phyloP scores from a whole-genome alignment of 1,140 invertebrate genomes.

The Orchesella cincta region DNA sequence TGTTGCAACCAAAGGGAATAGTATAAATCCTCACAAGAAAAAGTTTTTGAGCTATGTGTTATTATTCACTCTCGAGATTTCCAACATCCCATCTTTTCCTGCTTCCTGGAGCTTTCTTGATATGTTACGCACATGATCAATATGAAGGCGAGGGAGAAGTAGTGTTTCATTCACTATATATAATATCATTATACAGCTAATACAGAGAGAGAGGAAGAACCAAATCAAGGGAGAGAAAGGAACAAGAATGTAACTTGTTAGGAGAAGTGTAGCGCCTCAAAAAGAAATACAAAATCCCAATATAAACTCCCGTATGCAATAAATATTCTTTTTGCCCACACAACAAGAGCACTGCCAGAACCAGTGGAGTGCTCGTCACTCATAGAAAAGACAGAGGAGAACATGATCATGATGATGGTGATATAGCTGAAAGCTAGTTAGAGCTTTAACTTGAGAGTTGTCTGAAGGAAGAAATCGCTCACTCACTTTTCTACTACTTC shows the following conservation, averaged over 20 bases:
- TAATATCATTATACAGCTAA: too few species aligned
- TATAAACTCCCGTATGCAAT: neutral
- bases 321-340: conserved; percentile 19
- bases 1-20: too few species aligned
- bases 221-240: too few species aligned
- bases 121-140: conserved; percentile 7
- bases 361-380: neutral
- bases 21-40: too few species aligned
- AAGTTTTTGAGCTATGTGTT: too few species aligned
- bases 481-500: neutral
- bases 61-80: too few species aligned
- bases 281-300: too few species aligned
- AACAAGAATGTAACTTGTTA: too few species aligned
- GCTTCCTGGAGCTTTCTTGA: conserved; percentile 9
- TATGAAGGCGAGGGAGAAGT: too few species aligned
- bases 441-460: conserved; percentile 24
- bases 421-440: conserved; percentile 10
- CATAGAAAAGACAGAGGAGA: neutral
- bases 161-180: too few species aligned
- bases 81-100: neutral
- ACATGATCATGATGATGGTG: neutral
- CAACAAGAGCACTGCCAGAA: neutral
- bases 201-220: too few species aligned
- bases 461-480: conserved; percentile 19
- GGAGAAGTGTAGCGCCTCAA: too few species aligned